Percentiles rank a stretch among this genome's conserved stretches.
Conservation (phyloP, 2,888 invertebrate genomes). For the Chalcis sispes region DNA sequence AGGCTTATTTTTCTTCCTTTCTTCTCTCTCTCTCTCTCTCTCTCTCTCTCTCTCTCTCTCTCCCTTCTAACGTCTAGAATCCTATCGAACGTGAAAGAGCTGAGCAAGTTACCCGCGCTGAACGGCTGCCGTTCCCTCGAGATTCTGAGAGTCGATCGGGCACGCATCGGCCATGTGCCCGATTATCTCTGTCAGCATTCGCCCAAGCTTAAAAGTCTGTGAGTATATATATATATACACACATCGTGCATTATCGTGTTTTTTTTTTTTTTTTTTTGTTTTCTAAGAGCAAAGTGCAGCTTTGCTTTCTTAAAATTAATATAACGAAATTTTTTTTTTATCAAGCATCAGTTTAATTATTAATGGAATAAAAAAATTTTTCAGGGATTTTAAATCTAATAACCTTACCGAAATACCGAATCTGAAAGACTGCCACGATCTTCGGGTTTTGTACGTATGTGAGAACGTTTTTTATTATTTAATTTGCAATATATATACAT, state of each 20-base stretch:
- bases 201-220: constrained; percentile 90
- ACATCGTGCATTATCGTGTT: neutral
- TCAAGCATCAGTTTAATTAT: too few species aligned
- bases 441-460: constrained; percentile 89
- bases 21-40: too few species aligned
- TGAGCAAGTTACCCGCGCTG: constrained; percentile 89
- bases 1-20: too few species aligned
- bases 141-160: constrained; percentile 88
- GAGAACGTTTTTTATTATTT: constrained; percentile 51
- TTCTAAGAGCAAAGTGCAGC: neutral
- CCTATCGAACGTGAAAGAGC: constrained; percentile 89
- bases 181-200: constrained; percentile 85
- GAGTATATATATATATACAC: constrained; percentile 76
- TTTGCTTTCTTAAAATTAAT: neutral
- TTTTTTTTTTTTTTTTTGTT: neutral
- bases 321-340: neutral
- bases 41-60: neutral
- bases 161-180: constrained; percentile 85
- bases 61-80: constrained; percentile 83
- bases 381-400: constrained; percentile 92
- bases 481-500: constrained; percentile 16
- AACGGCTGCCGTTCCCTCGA: constrained; percentile 88
- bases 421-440: constrained; percentile 86
- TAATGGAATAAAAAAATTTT: too few species aligned
- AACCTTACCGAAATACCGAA: constrained; percentile 85